Evolutionary conservation across 2,888 invertebrate species (phyloP).

Genomic region (Helobdella robusta): DNA sequence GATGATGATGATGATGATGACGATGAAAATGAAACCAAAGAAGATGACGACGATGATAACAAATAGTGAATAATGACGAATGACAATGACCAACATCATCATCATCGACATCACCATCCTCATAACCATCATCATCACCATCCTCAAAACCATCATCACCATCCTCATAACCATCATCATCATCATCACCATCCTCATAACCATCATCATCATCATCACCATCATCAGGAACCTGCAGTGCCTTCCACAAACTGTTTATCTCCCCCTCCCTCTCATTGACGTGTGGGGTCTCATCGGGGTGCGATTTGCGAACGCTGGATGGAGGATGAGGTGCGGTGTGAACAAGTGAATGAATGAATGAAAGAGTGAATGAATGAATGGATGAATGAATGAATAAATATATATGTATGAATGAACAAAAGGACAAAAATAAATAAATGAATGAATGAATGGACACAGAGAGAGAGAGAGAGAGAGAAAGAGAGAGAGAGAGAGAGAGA

Average conservation of each 20-base stretch:
- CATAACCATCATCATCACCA: too few relatives aligned
- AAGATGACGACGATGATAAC: too few relatives aligned
- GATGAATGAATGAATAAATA: not conserved
- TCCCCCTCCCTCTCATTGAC: constrained; percentile 74
- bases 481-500: too few relatives aligned
- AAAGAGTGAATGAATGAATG: not conserved
- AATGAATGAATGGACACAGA: not conserved
- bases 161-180: too few relatives aligned
- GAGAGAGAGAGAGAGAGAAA: too few relatives aligned
- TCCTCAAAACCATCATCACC: too few relatives aligned
- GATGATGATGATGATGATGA: constrained; percentile 20
- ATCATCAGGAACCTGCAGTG: constrained; percentile 56
- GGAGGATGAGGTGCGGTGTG: not conserved
- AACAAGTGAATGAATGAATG: not conserved
- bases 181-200: not conserved
- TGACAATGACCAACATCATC: not conserved
- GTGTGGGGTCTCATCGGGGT: constrained; percentile 77
- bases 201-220: not conserved
- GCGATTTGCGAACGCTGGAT: constrained; percentile 72
- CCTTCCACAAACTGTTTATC: constrained; percentile 76
- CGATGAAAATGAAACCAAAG: not conserved
- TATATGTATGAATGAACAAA: not conserved
- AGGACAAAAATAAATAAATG: too few relatives aligned
- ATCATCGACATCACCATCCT: too few relatives aligned
- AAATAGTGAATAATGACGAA: too few relatives aligned